Evolutionary conservation across 2,113 vertebrate species (phyloP), one percentile per base, ranked within the genome.

Genomic region (Corynorhinus townsendii): DNA sequence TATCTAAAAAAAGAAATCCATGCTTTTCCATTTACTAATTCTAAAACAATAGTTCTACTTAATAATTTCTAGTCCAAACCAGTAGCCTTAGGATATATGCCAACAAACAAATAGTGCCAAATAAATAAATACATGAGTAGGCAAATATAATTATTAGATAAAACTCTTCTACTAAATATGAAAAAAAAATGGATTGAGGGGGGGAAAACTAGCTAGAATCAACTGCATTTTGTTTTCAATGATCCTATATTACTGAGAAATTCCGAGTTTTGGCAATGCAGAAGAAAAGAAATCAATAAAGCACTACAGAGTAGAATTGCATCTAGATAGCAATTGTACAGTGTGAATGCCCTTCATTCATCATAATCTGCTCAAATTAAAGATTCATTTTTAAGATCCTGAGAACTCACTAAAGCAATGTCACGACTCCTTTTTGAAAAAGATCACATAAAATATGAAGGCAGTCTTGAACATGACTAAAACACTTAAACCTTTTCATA

Each of bases 281-380:
- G 73, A 90, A 75, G 92, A 81, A 94, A 96, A 76, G 16, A 97
- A 77, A 95, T 86, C 96, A 90, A 94, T 79, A 93, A 75, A 92
- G 72, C 40, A 75, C 20, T 84, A 30, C 26, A 73, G 54, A 93
- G 49, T 7, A 95, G 96, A 96, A 95, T 0, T 84, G 54, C 71
- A 91, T 62, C 30, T 5, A 89, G 30, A 66, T 3, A 68, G 0
- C 81, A 86, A 64, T 0, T 87, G 0, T 38, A 62, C 40, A 75
- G 28, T 19, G 35, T 40, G 77, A 73, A 96, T 43, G 75, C 11
- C 49, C 92, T 59, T 64, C 30, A 35, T 0, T 2, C 33, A 59
- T 90, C 90, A 86, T 91, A 75, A 68, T 95, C 72, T 89, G 71
- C 19, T 56, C 43, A 95, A 96, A 95, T 76, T 12, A 97, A 84